phyloP scores from a whole-genome alignment of 2,888 invertebrate genomes.

The Eudasyphora cyanicolor region DNA sequence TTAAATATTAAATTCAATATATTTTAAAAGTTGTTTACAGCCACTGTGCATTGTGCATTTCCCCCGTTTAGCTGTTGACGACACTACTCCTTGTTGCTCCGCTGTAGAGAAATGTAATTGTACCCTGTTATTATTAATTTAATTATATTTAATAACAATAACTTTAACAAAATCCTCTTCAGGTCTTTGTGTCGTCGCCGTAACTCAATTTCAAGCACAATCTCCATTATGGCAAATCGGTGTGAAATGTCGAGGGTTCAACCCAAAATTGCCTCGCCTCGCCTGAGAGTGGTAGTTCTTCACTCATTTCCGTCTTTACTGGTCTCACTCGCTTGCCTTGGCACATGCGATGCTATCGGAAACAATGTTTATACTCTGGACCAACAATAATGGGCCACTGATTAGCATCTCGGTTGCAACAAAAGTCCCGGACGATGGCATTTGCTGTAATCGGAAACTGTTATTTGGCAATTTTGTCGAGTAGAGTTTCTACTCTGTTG shows the following conservation, averaged over 20 bases:
- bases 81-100: not conserved
- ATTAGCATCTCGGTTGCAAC: slow-evolving; percentile 51
- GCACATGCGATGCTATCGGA: slow-evolving; percentile 40
- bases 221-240: not conserved
- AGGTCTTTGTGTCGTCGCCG: not conserved
- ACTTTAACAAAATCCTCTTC: not conserved
- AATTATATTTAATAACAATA: slow-evolving; percentile 32
- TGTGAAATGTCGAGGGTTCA: slow-evolving; percentile 20
- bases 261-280: not conserved
- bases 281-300: no score
- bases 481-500: not conserved
- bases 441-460: slow-evolving; percentile 61
- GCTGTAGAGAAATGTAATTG: slow-evolving; percentile 51
- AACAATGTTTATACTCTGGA: slow-evolving; percentile 51
- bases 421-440: slow-evolving; percentile 35
- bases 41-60: not conserved
- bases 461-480: slow-evolving; percentile 60
- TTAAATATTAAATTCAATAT: no score
- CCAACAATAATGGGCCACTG: slow-evolving; percentile 27
- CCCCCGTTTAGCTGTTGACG: not conserved
- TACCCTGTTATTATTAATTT: slow-evolving; percentile 49
- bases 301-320: not conserved
- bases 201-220: not conserved
- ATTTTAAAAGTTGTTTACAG: no score
- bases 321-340: no score